Evolutionary conservation across 2,888 invertebrate species (phyloP).

Genomic region (Drosophila heteroneura): DNA sequence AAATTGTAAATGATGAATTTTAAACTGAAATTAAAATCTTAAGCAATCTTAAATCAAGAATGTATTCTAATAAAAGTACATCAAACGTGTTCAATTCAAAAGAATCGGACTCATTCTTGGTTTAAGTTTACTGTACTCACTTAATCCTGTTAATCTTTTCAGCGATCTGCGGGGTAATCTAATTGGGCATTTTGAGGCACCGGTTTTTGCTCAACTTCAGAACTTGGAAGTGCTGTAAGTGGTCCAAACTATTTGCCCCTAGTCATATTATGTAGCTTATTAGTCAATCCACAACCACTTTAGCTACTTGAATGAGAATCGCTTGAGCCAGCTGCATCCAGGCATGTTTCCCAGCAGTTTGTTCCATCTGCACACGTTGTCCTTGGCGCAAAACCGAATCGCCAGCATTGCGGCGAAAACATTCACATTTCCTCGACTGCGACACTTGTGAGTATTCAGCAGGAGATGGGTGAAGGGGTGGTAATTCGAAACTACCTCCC

Average conservation of each 20-base stretch:
- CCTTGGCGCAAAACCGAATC: conserved; percentile 86
- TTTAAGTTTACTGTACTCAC: neutral
- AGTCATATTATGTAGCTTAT: neutral
- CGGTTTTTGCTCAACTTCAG: conserved; percentile 84
- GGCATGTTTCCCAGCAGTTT: conserved; percentile 84
- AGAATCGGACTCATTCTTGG: neutral
- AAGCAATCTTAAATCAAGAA: neutral
- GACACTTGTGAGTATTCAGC: conserved; percentile 85
- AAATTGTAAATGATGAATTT: too few species aligned
- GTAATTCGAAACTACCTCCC: neutral
- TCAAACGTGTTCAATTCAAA: neutral
- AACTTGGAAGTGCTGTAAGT: conserved; percentile 86
- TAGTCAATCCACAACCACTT: neutral
- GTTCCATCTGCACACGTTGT: conserved; percentile 84
- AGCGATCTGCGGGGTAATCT: conserved; percentile 86
- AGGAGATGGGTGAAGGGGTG: neutral
- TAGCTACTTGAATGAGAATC: conserved; percentile 85
- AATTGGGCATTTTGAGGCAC: conserved; percentile 83
- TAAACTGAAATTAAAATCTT: neutral
- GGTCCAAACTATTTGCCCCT: neutral
- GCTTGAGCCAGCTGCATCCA: conserved; percentile 79
- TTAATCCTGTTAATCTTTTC: neutral
- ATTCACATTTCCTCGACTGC: conserved; percentile 83
- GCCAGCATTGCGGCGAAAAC: conserved; percentile 80
- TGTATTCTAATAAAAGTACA: neutral